Percentiles rank a stretch among this genome's conserved stretches.
phyloP scores from a whole-genome alignment of 2,113 vertebrate genomes.

The Sphaerodactylus townsendi region DNA sequence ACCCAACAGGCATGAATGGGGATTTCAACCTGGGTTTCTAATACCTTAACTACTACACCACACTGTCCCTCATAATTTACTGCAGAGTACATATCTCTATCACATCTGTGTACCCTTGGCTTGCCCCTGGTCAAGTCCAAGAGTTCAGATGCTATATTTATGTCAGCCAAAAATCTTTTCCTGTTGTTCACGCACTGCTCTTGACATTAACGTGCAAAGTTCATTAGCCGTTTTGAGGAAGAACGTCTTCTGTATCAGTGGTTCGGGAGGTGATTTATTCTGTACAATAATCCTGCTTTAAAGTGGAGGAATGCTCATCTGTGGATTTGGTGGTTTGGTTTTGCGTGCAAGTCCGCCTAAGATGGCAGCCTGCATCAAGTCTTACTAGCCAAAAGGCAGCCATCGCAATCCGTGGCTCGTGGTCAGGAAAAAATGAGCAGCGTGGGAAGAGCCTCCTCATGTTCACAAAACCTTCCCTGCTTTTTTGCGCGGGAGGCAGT shows the following conservation, averaged over 20 bases:
- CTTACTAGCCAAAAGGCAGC: neutral
- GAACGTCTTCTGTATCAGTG: constrained; percentile 20
- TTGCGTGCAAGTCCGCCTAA: neutral
- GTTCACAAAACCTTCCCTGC: neutral
- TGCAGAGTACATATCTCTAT: neutral
- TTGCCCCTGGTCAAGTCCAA: constrained; percentile 29
- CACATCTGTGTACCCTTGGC: neutral
- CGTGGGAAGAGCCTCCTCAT: neutral
- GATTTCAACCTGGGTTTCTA: too few relatives aligned
- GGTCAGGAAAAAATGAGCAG: neutral
- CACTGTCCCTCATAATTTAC: neutral
- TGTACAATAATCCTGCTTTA: neutral
- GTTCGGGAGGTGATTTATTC: neutral
- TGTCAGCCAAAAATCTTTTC: constrained; percentile 37
- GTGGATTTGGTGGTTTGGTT: neutral
- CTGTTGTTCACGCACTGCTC: constrained; percentile 31
- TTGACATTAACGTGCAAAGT: constrained; percentile 23
- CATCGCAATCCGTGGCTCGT: neutral
- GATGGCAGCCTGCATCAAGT: too few relatives aligned
- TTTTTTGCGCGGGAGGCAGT: neutral
- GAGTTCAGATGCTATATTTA: constrained; percentile 12
- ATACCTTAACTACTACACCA: too few relatives aligned
- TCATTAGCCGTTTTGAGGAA: constrained; percentile 31
- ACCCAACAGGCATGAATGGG: too few relatives aligned
- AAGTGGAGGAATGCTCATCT: neutral